phyloP scores from a whole-genome alignment of 2,113 vertebrate species.

The Drymodes brunneopygia region DNA sequence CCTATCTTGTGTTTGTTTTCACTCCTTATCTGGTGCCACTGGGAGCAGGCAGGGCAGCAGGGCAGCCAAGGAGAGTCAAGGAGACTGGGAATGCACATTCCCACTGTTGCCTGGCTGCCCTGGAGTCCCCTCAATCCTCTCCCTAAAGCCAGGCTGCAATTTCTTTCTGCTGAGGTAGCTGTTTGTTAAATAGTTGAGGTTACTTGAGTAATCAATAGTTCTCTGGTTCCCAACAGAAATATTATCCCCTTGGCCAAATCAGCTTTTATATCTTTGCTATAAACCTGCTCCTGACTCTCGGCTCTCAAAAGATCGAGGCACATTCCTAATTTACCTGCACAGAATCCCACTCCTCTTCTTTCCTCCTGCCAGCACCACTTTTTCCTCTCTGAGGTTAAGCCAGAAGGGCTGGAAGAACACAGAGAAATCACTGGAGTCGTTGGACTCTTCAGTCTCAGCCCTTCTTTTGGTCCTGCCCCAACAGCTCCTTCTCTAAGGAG shows the following conservation, averaged over 20 bases:
- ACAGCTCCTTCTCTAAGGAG: background rate
- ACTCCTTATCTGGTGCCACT: background rate
- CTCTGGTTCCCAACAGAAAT: background rate
- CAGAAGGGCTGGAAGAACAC: background rate
- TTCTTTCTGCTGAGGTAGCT: background rate
- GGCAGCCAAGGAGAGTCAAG: background rate
- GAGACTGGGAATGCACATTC: background rate
- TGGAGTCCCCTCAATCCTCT: background rate
- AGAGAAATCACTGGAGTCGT: background rate
- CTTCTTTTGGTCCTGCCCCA: background rate
- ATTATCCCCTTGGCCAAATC: background rate
- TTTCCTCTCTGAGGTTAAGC: background rate
- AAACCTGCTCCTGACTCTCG: background rate
- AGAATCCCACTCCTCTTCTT: background rate
- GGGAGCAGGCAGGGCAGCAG: background rate
- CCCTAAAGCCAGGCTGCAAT: background rate
- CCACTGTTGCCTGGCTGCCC: background rate
- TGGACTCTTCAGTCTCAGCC: background rate
- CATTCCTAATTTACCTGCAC: background rate
- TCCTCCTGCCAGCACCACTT: background rate
- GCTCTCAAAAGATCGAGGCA: background rate
- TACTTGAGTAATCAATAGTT: conserved; percentile 18
- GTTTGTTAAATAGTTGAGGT: background rate
- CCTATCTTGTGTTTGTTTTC: background rate
- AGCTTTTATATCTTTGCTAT: background rate